phyloP scores from a whole-genome alignment of 2,113 vertebrate genomes.

The Podarcis cretensis region DNA sequence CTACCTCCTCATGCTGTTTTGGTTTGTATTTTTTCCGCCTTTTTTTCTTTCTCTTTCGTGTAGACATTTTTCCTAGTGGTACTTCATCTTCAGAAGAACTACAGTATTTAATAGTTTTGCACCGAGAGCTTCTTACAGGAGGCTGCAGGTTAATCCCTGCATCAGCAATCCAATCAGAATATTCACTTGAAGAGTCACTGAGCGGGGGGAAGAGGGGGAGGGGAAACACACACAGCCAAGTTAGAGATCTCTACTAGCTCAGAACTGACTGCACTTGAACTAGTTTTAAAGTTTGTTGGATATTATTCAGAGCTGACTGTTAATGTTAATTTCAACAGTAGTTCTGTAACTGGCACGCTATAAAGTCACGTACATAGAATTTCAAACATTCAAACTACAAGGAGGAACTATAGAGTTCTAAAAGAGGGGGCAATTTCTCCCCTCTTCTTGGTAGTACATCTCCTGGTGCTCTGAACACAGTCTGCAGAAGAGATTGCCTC shows the following conservation, averaged over 20 bases:
- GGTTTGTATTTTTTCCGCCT: slow-evolving; percentile 74
- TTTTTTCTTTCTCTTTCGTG: slow-evolving; percentile 76
- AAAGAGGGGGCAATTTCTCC: not conserved
- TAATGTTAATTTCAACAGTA: not conserved
- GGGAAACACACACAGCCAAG: not conserved
- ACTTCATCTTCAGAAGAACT: slow-evolving; percentile 92
- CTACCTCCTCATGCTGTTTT: slow-evolving; percentile 71
- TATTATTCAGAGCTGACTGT: not conserved
- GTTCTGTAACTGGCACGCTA: not conserved
- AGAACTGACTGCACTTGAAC: not conserved
- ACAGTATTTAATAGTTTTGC: slow-evolving; percentile 75
- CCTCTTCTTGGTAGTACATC: not conserved
- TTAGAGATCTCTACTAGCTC: not conserved
- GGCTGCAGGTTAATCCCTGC: slow-evolving; percentile 91
- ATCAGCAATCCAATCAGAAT: slow-evolving; percentile 96
- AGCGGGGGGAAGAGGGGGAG: not conserved
- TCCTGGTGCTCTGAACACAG: not conserved
- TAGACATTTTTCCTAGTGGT: slow-evolving; percentile 77
- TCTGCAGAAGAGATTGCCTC: not conserved
- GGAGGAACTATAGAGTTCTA: not conserved
- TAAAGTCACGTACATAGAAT: not conserved
- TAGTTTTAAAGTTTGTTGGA: not conserved
- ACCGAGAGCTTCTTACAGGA: slow-evolving; percentile 81
- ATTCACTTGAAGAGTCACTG: slow-evolving; percentile 91
- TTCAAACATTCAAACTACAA: not conserved